Conservation (phyloP, 2,113 vertebrate species). For the Limnothrissa miodon region DNA sequence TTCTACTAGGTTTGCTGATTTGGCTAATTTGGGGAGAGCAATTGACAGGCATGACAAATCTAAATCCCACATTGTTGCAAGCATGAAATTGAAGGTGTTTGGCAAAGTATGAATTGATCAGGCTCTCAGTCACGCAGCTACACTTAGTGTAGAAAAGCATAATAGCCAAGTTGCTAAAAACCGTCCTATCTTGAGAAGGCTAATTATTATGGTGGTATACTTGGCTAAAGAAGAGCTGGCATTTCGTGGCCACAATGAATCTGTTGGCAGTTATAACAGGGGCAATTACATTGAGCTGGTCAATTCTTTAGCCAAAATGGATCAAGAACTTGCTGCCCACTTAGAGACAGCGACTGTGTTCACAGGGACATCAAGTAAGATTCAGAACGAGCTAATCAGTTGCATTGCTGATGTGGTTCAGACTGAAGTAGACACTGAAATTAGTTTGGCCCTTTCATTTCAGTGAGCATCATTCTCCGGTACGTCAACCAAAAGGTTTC, state of each 20-base stretch:
- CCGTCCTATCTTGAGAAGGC: neutral
- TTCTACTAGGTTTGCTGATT: no score
- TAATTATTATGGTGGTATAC: no score
- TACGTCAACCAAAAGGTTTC: neutral
- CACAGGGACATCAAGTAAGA: constrained; percentile 5
- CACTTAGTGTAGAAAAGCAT: no score
- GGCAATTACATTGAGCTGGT: neutral
- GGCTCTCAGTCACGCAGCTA: no score
- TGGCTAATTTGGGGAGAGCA: no score
- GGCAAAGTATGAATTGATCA: no score
- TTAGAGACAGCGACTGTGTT: constrained; percentile 8
- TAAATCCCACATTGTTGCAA: no score
- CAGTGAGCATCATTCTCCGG: neutral
- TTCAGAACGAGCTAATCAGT: constrained; percentile 13
- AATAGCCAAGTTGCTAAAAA: neutral
- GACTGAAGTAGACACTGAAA: neutral
- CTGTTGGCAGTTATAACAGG: neutral
- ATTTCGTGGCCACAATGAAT: neutral
- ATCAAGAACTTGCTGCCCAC: neutral
- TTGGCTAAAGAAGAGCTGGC: constrained; percentile 1
- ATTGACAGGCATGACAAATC: no score
- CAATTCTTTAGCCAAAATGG: neutral
- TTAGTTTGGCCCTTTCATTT: neutral
- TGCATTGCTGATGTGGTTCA: neutral
- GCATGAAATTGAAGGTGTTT: no score